Evolutionary conservation across 2,888 invertebrate species (phyloP).

Genomic region (Bombylius discolor): DNA sequence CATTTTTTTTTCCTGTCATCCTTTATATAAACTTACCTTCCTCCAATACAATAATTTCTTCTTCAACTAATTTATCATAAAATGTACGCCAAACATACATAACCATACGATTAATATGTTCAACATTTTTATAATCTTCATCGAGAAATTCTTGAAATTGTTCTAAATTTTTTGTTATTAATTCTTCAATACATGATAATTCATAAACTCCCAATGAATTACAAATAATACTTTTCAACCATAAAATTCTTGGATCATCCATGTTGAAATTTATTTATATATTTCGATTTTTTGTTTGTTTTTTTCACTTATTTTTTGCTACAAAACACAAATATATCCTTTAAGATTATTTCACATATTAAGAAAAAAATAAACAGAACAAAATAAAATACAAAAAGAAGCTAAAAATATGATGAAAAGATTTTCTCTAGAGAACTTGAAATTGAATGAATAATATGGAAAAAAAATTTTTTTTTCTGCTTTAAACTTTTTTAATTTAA

Average conservation of each 20-base stretch:
- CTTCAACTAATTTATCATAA: conserved; percentile 58
- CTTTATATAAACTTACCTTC: conserved; percentile 46
- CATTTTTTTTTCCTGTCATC: too few relatives aligned
- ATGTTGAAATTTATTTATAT: conserved; percentile 3
- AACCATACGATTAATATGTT: conserved; percentile 43
- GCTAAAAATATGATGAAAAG: too few relatives aligned
- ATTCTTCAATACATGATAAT: conserved; percentile 25
- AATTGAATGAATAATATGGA: too few relatives aligned
- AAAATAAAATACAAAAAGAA: too few relatives aligned
- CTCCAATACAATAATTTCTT: conserved; percentile 58
- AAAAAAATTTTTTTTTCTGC: too few relatives aligned
- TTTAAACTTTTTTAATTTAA: too few relatives aligned
- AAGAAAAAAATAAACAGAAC: too few relatives aligned
- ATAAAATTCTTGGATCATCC: conserved; percentile 48
- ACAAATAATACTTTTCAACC: conserved; percentile 53
- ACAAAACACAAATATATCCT: too few relatives aligned
- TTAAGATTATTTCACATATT: too few relatives aligned
- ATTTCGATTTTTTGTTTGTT: too few relatives aligned
- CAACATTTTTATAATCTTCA: conserved; percentile 38
- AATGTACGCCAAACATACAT: conserved; percentile 57
- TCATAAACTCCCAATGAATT: conserved; percentile 31
- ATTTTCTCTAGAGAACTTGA: too few relatives aligned
- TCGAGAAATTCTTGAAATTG: conserved; percentile 42
- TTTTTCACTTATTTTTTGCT: too few relatives aligned
- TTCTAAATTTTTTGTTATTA: conserved; percentile 39